Evolutionary conservation across 2,113 vertebrate genomes (phyloP).

Genomic region (Prochilodus magdalenae): DNA sequence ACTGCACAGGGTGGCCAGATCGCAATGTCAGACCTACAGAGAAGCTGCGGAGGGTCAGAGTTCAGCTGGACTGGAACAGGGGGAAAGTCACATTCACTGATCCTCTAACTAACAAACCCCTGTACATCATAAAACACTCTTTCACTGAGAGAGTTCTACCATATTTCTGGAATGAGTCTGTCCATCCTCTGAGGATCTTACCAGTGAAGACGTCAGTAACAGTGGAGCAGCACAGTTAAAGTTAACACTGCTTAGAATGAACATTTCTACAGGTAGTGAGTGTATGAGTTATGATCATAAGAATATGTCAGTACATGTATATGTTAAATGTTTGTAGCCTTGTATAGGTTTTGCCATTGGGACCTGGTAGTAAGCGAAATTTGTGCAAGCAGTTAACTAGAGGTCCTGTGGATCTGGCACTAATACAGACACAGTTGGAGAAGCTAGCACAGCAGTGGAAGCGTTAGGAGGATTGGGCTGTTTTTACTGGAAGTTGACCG

Average conservation of each 20-base stretch:
- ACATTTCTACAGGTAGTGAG: no score
- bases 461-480: no score
- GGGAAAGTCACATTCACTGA: slow-evolving; percentile 25
- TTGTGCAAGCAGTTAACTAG: no score
- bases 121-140: background rate
- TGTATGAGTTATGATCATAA: no score
- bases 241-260: background rate
- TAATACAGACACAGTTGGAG: no score
- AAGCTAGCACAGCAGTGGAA: no score
- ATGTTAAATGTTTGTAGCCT: no score
- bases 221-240: background rate
- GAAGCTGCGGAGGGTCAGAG: background rate
- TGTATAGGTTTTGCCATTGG: no score
- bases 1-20: background rate
- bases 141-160: slow-evolving; percentile 6
- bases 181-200: slow-evolving; percentile 12
- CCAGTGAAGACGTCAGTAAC: background rate
- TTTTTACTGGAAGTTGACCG: no score
- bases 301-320: no score
- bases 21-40: background rate
- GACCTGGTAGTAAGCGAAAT: no score
- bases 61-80: slow-evolving; percentile 24
- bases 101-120: background rate
- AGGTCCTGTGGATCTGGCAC: no score
- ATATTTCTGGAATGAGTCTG: slow-evolving; percentile 1